Conservation (phyloP, 2,888 invertebrate genomes). For the Leptarthrus brevirostris region DNA sequence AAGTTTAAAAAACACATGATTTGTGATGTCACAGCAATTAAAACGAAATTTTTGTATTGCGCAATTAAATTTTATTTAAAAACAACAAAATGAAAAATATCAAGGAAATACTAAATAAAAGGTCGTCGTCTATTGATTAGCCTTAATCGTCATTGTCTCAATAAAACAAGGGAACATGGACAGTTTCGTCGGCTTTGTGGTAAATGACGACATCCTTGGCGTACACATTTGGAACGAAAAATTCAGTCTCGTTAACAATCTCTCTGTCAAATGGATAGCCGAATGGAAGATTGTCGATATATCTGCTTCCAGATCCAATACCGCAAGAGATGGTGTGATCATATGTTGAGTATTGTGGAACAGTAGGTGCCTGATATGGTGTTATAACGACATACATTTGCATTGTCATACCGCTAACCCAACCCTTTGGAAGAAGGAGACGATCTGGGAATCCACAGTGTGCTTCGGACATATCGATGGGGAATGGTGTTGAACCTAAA, state of each 20-base stretch:
- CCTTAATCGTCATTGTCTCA: not conserved
- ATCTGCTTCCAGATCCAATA: constrained; percentile 68
- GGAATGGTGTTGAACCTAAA: constrained; percentile 66
- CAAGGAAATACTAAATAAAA: not conserved
- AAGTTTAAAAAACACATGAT: too few relatives aligned
- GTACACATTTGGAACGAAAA: constrained; percentile 72
- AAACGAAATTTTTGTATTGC: too few relatives aligned
- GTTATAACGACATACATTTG: constrained; percentile 72
- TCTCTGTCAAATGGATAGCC: constrained; percentile 80
- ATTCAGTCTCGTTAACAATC: constrained; percentile 69
- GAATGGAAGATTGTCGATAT: constrained; percentile 72
- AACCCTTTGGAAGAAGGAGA: constrained; percentile 74
- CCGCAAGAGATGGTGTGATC: constrained; percentile 67
- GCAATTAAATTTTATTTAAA: not conserved
- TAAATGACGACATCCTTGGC: constrained; percentile 69
- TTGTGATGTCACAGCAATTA: too few relatives aligned
- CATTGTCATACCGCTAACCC: constrained; percentile 72
- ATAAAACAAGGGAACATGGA: constrained; percentile 5
- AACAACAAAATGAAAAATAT: constrained; percentile 5
- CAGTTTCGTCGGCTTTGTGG: constrained; percentile 12
- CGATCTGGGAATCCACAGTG: constrained; percentile 74
- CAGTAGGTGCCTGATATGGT: constrained; percentile 63
- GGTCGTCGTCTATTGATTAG: too few relatives aligned
- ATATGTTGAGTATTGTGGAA: constrained; percentile 64
- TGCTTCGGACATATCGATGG: constrained; percentile 67